Base-by-base conservation (phyloP, 2,113 vertebrate species). In the Oryzias javanicus region DNA sequence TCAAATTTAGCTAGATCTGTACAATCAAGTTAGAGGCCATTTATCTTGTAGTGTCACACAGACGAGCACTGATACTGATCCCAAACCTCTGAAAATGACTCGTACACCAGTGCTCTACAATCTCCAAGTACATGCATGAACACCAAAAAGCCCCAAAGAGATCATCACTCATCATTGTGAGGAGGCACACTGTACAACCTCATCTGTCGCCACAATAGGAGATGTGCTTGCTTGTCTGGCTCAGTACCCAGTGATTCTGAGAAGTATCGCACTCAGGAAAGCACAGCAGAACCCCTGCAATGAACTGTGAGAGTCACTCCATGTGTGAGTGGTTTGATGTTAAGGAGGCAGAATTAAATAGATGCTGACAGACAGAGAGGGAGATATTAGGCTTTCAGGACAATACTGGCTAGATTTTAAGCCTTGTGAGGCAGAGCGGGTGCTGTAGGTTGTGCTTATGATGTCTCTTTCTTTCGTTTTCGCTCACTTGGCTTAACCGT, bases 401-500 rank as follows among this genome's bases (percentile, higher is more conserved):
- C 60, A 64, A 42, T 63, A 20, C 42, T 20, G 44, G 17, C 6
- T 6, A n/a, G 13, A n/a, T 55, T 67, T 81, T 72, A 64, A 75
- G 50, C 72, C 51, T 63, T 55, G 42, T 42, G 84, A 74, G 74
- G 78, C 70, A 76, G 72, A 78, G 54, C 46, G 64, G 70, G 40
- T 55, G 49, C 51, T 4, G 56, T 49, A 63, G 52, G 55, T 35
- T 59, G 59, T 65, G 54, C 41, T 49, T 24, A 25, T 45, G 51
- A 58, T 58, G 78, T 76, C 69, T 67, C 35, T 61, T 60, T 79
- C 80, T 74, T 49, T 13, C 64, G 67, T 78, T 84, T 83, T 67
- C 71, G 76, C 73, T 71, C 76, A 53, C 74, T 83, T 83, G 64
- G 60, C 67, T 80, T 72, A 69, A 74, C 64, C 65, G 64, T 71